Base-by-base conservation (phyloP, 2,888 invertebrate genomes). In the Heliconius ethilla region DNA sequence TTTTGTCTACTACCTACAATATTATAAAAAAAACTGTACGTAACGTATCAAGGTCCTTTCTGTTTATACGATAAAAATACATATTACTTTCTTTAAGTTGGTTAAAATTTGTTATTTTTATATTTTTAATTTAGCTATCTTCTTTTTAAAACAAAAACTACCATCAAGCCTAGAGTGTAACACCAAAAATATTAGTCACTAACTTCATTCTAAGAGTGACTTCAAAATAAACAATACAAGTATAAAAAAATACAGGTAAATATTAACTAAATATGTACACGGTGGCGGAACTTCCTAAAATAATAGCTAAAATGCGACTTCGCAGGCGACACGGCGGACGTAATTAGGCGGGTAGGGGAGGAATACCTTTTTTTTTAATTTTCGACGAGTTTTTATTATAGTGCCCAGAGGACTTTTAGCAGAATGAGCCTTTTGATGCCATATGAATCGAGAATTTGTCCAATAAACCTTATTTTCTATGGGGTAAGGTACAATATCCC, bases 321-420 rank as follows among this genome's bases (percentile, higher is more conserved):
- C 79, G 82, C 80, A 82, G 84, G 82, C 80, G 83, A 82, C 82
- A 82, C 80, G 80, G 80, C 85, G 85, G 86, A 85, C 83, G 86
- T 87, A 88, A 88, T 88, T 88, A 88, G 87, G 82, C 82, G 81
- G 81, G 83, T 78, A 77, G 79, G 75, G 75, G 84, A 82, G 81
- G 79, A 83, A 83, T 84, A 80, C 78, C 75, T 84, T 85, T 87
- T 87, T 59, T 85, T 81, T 78, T 83, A 85, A 83, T 84, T 85
- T 84, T 83, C 81, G 84, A 78, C 82, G 82, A 83, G 86, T 85
- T 85, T 86, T 85, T 83, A 83, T 84, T 82, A 85, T 83, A 82
- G 81, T 80, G 82, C 85, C 86, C 84, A 83, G 81, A 84, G 84
- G 84, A 84, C 82, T 83, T 83, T 84, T 83, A 84, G 81, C 83